phyloP scores from a whole-genome alignment of 2,113 vertebrate species.

The Odocoileus virginianus region DNA sequence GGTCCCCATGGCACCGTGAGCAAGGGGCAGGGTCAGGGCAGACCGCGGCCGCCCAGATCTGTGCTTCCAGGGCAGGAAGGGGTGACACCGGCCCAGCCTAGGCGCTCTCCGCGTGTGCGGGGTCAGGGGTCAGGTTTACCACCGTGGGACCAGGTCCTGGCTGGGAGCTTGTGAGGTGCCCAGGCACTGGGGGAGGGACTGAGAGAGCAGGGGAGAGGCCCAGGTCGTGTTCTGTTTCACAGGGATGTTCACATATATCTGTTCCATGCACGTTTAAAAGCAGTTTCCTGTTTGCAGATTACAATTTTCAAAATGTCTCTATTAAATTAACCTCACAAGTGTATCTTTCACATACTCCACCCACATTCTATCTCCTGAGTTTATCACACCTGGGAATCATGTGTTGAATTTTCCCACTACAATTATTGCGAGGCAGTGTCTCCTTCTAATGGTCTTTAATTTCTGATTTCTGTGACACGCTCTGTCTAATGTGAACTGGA shows the following conservation, averaged over 20 bases:
- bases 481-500: background rate
- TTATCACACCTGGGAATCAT: accelerated
- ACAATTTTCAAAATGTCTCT: background rate
- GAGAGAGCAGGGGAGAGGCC: too few relatives aligned
- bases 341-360: background rate
- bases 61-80: background rate
- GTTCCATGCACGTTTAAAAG: accelerated
- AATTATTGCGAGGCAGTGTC: accelerated
- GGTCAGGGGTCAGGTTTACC: accelerated
- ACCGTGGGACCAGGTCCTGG: accelerated
- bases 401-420: background rate
- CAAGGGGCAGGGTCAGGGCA: background rate
- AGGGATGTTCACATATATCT: accelerated
- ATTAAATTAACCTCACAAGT: background rate
- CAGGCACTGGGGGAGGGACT: too few relatives aligned
- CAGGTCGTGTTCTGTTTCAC: background rate
- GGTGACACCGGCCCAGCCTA: background rate
- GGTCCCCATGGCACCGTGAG: accelerated
- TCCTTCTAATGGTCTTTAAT: background rate
- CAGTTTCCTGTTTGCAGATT: background rate
- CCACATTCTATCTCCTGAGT: accelerated
- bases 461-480: accelerated
- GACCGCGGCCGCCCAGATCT: background rate
- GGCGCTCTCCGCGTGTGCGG: accelerated
- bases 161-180: too few relatives aligned